Evolutionary conservation across 2,888 invertebrate genomes (phyloP).

Genomic region (Phalangium opilio): DNA sequence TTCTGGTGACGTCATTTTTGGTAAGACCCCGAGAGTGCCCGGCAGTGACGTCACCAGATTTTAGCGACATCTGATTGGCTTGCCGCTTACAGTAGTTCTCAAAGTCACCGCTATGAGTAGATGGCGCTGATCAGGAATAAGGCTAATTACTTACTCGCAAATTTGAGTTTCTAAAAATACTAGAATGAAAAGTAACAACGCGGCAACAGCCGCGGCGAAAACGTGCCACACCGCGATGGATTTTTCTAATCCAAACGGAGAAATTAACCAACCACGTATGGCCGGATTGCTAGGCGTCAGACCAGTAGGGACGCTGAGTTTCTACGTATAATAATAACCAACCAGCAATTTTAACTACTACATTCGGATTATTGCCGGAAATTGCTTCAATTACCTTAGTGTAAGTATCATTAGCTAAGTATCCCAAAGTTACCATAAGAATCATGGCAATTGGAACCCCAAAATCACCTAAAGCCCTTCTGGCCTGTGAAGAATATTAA

Average conservation of each 20-base stretch:
- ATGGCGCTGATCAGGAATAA: too few species aligned
- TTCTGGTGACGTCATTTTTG: too few species aligned
- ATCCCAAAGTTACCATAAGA: conserved; percentile 66
- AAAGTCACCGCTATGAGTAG: too few species aligned
- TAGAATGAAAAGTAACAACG: conserved; percentile 82
- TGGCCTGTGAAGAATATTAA: too few species aligned
- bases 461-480: conserved; percentile 77
- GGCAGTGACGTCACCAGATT: too few species aligned
- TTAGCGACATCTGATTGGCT: too few species aligned
- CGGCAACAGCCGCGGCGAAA: conserved; percentile 67
- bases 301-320: conserved; percentile 66
- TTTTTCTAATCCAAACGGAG: conserved; percentile 47
- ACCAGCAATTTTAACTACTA: conserved; percentile 4
- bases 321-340: too few species aligned
- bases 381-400: conserved; percentile 52
- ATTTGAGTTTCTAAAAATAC: conserved; percentile 97
- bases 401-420: conserved; percentile 56
- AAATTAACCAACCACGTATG: conserved; percentile 62
- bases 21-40: too few species aligned
- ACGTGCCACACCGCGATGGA: conserved; percentile 59
- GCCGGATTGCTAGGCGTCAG: conserved; percentile 52
- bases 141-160: conserved; percentile 68
- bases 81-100: too few species aligned
- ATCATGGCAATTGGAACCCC: conserved; percentile 94
- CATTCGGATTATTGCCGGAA: neutral